These are phyloP conservation scores for Camarhynchus parvulus DNA, from an alignment of 2,113 vertebrate species.

Conservation along the genomic window DNA sequence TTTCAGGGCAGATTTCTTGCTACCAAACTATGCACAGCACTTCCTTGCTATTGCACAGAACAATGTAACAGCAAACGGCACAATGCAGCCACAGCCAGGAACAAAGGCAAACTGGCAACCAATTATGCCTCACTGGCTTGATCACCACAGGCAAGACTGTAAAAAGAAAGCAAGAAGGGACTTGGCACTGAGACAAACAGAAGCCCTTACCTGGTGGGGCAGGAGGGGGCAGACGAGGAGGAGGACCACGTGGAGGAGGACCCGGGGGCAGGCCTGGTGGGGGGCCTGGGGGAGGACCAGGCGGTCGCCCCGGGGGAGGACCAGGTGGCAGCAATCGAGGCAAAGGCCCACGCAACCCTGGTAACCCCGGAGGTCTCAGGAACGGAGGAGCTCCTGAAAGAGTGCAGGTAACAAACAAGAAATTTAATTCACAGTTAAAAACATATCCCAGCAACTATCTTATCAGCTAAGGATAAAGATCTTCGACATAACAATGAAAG, in stretches of 20 bases:
- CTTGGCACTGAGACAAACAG: neutral
- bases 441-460: neutral
- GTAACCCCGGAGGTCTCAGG: slow-evolving; percentile 91
- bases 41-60: neutral
- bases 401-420: neutral
- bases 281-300: slow-evolving; percentile 92
- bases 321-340: slow-evolving; percentile 94
- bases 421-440: neutral
- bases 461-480: neutral
- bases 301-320: slow-evolving; percentile 92
- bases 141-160: neutral
- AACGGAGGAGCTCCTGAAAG: slow-evolving; percentile 92
- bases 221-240: slow-evolving; percentile 91
- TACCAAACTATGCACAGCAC: neutral
- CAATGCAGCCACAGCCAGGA: neutral
- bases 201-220: slow-evolving; percentile 88
- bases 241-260: slow-evolving; percentile 94
- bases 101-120: neutral
- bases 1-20: neutral
- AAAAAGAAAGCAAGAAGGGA: neutral
- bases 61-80: neutral
- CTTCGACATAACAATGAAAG: neutral
- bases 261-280: slow-evolving; percentile 94
- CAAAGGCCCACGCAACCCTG: slow-evolving; percentile 90
- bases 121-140: neutral